Evolutionary conservation across 2,797 vertebrate species (phyloP).

Genomic region (Malurus splendens): DNA sequence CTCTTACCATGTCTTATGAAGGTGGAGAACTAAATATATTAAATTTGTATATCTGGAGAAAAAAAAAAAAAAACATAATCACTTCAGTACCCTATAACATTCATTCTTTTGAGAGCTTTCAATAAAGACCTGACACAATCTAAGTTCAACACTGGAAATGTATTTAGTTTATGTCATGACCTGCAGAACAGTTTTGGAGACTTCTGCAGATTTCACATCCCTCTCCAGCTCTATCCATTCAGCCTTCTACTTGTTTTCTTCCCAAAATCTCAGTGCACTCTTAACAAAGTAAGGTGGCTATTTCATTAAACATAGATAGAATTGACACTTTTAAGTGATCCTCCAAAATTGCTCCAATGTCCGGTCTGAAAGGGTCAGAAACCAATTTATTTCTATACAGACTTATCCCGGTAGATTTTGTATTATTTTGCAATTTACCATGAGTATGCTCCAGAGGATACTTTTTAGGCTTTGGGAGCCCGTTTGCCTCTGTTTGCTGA

Average conservation of each 20-base stretch:
- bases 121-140: not conserved
- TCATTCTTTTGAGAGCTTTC: not conserved
- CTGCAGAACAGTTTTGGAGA: not conserved
- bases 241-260: not conserved
- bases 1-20: not conserved
- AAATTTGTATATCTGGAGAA: not conserved
- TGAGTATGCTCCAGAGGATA: not conserved
- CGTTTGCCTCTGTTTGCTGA: rapidly evolving
- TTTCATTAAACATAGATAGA: not conserved
- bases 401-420: not conserved
- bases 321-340: not conserved
- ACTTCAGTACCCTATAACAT: not conserved
- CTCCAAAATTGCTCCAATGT: not conserved
- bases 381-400: not conserved
- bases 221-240: not conserved
- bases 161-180: not conserved
- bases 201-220: not conserved
- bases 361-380: not conserved
- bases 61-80: not conserved
- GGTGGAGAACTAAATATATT: not conserved
- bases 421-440: not conserved
- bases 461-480: not conserved
- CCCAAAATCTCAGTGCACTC: not conserved
- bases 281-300: not conserved
- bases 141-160: not conserved